Conservation (phyloP, 2,113 vertebrate species). For the Marmota monax region DNA sequence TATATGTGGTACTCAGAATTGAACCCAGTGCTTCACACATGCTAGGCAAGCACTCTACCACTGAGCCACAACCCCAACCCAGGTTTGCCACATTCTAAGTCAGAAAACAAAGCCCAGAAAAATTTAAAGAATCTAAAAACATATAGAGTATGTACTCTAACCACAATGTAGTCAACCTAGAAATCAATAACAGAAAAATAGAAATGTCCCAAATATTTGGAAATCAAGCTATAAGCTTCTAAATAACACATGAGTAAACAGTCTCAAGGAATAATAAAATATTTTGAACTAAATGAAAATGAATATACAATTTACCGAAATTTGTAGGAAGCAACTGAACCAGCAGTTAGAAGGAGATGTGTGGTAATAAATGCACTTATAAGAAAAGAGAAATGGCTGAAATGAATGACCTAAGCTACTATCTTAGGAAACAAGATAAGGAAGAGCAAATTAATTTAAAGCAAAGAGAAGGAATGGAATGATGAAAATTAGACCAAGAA, state of each 20-base stretch:
- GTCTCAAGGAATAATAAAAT: background rate
- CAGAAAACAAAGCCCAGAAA: background rate
- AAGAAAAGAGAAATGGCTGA: background rate
- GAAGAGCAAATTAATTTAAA: background rate
- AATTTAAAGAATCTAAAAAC: background rate
- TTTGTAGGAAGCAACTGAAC: background rate
- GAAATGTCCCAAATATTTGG: background rate
- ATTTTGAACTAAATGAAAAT: conserved; percentile 34
- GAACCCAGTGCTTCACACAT: no score
- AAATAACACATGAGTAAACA: background rate
- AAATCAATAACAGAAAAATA: background rate
- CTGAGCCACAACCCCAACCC: no score
- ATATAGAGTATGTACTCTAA: background rate
- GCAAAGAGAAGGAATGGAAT: background rate
- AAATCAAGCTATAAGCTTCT: background rate
- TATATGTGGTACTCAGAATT: no score
- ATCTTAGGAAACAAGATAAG: background rate
- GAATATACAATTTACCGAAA: background rate
- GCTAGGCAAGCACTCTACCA: no score
- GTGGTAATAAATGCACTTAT: background rate
- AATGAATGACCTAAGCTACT: background rate
- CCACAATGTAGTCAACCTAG: background rate
- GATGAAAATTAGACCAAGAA: background rate
- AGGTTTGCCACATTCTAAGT: background rate
- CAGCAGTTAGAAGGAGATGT: background rate